Evolutionary conservation across 2,888 invertebrate genomes (phyloP), one percentile per base, ranked within the genome.

Genomic region (Rotaria magnacalcarata): DNA sequence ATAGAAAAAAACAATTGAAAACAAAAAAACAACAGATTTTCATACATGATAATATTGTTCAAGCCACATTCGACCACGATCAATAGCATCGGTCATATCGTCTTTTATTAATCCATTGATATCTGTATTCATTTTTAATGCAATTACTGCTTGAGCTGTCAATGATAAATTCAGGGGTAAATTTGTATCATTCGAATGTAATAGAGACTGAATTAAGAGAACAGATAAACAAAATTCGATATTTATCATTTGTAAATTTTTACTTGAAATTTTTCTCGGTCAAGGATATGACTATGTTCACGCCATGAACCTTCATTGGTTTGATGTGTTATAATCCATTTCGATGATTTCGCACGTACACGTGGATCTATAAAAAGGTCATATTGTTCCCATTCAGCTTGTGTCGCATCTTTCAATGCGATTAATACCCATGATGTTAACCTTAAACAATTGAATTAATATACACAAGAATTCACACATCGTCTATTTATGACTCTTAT

Each of bases 301-400:
- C 94, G 95, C 92, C 97, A 97, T 0, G 95, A 94, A 1, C 97
- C 97, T 41, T 95, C 94, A 0, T 93, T 58, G 86, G 89, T 94
- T 91, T 97, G 97, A 91, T 95, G 95, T 85, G 94, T 93, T 87
- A 97, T 91, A 6, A 97, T 92, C 96, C 96, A 97, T 0, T 94
- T 92, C 4, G 96, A 94, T 0, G 96, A 94, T 90, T 94, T 94
- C 8, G 94, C 94, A 89, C 97, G 95, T 6, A 96, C 94, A 84
- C 93, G 92, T 0, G 96, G 95, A 90, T 97, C 96, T 88, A 97
- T 96, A 91, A 95, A 97, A 86, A 97, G 94, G 47, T 80, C 47
- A 89, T 94, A 96, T 91, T 94, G 96, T 91, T 97, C 96, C 96
- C 97, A 97, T 90, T 97, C 97, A 89, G 96, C 96, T 91, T 96